Evolutionary conservation across 2,113 vertebrate genomes (phyloP), one percentile per base, ranked within the genome.

Genomic region (Saccopteryx bilineata): DNA sequence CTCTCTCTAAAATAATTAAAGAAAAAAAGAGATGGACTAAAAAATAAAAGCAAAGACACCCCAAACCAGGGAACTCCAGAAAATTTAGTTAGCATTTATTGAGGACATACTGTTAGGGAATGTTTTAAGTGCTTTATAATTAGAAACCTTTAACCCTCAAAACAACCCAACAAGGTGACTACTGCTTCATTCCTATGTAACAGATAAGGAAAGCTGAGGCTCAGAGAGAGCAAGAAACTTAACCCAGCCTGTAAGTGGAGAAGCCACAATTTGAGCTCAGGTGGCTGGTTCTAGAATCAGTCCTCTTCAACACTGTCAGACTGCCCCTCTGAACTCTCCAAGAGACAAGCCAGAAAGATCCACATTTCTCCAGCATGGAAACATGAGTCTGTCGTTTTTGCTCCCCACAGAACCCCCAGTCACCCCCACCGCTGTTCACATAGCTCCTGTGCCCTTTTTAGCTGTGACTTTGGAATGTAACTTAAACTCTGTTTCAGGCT

Each of bases 121-220:
- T n/a, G 3, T 65, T 74, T 46, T 39, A 84, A 80, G 79, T 75
- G 46, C 50, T 79, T 87, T 69, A 7, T 39, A 65, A 78, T 87
- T 83, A 87, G 58, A 92, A 79, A 69, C 31, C 78, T 46, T 46
- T 50, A 54, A 39, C 60, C 23, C n/a, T 95, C 90, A 82, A 8
- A 88, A 91, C 1, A 13, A 72, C 13, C 46, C 46, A 56, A 5
- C 46, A 21, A 80, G 48, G 46, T 33, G 80, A 83, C 31, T 24
- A 33, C 12, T 58, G 19, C 39, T 39, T 85, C 21, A 46, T 72
- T 81, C 48, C 13, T 1, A 7, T 21, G 23, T 39, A 39, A 28
- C 8, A 75, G 58, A 69, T 46, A 24, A 68, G 18, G 74, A 89
- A 60, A 65, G 31, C 31, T 39, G 33, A 75, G 74, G 26, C 9